Evolutionary conservation across 2,888 invertebrate species (phyloP), one percentile per base, ranked within the genome.

Genomic region (Chloroclysta siterata): DNA sequence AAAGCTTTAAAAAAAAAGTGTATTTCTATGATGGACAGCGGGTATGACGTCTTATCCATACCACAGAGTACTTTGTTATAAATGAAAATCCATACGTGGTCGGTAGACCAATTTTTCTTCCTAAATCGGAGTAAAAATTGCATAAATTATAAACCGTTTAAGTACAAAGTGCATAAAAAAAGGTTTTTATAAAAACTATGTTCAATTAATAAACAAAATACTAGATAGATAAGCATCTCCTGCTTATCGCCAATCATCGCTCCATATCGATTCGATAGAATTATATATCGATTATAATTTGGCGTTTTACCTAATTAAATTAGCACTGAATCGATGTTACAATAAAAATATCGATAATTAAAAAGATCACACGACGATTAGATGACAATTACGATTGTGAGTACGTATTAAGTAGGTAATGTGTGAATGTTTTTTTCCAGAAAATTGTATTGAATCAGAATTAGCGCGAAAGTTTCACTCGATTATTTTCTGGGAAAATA

Each of bases 221-320:
- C 50, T 48, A 28, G 11, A 17, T 17, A 17, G 47, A 48, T 46
- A 11, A 46, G 10, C 10, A 51, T 28, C 47, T 22, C 10, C 28
- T 15, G 39, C 7, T 36, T 68, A 70, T 71, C 69, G 3, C 4
- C 13, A 13, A 11, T 36, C 41, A 70, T 71, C 67, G 51, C 15
- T 58, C 28, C 15, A 42, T 65, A 66, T 67, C 71, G 54, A 36
- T 50, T 54, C 54, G 70, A 71, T 69, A 66, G 69, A 53, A 54
- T 29, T 41, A 22, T 28, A 51, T 69, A 72, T 71, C 70, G 65
- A 73, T 76, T 74, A 74, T 73, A 74, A 14, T 75, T 74, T 75
- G 68, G 69, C 70, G 75, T 76, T 74, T 68, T 74, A 78, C 79
- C 73, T 80, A 78, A 81, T 81, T 81, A 78, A 80, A 74, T 80